A percentile compares a stretch with the other conserved stretches of the same genome.
Conservation (phyloP, 2,888 invertebrate genomes). For the Acleris sparsana region DNA sequence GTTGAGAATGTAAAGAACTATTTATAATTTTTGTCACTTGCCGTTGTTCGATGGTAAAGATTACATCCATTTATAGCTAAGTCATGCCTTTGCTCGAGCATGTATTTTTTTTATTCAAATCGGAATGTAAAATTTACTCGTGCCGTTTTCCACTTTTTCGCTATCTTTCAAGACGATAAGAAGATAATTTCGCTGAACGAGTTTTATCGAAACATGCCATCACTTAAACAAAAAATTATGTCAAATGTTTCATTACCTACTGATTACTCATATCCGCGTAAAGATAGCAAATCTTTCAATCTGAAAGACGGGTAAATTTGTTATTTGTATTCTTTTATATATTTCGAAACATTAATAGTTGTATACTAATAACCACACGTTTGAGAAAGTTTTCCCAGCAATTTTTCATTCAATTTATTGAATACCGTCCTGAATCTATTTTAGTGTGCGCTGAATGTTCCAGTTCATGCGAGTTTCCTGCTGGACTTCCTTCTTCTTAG, state of each 20-base stretch:
- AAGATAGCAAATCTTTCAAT: too few relatives aligned
- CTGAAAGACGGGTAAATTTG: too few relatives aligned
- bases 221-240: not conserved
- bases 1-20: conserved; percentile 13
- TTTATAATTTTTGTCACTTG: conserved; percentile 9
- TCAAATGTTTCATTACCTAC: too few relatives aligned
- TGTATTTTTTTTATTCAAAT: too few relatives aligned
- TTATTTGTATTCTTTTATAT: too few relatives aligned
- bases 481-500: conserved; percentile 23
- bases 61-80: not conserved
- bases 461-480: conserved; percentile 30
- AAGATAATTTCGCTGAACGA: conserved; percentile 3
- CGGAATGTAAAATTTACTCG: too few relatives aligned
- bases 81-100: too few relatives aligned
- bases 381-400: conserved; percentile 7
- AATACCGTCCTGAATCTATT: conserved; percentile 23
- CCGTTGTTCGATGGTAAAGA: not conserved
- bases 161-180: not conserved
- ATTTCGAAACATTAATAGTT: too few relatives aligned
- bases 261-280: not conserved
- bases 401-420: conserved; percentile 23
- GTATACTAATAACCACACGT: not conserved
- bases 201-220: conserved; percentile 1
- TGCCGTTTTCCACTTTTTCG: not conserved
- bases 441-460: conserved; percentile 16